phyloP scores from a whole-genome alignment of 2,888 invertebrate species.

The Steinernema carpocapsae region DNA sequence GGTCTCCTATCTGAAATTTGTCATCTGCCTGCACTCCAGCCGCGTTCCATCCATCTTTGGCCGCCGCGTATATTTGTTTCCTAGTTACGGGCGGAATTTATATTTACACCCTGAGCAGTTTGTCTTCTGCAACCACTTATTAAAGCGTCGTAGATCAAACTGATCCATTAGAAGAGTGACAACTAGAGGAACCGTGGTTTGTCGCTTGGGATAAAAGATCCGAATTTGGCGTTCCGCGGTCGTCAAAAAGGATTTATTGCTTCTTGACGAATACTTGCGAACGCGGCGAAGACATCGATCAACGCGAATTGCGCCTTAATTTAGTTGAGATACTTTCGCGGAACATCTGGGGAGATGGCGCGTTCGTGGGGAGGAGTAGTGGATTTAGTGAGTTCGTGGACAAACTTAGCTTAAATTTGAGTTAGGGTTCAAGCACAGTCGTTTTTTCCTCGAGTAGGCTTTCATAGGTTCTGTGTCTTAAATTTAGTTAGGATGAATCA shows the following conservation, averaged over 20 bases:
- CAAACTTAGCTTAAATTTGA: neutral
- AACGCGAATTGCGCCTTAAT: neutral
- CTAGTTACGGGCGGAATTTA: neutral
- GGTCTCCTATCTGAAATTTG: neutral
- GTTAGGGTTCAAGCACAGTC: too few relatives aligned
- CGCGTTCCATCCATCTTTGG: neutral
- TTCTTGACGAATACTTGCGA: neutral
- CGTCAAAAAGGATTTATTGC: conserved; percentile 1
- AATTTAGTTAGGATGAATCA: too few relatives aligned
- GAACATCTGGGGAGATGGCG: too few relatives aligned
- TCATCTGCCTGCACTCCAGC: neutral
- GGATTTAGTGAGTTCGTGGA: neutral
- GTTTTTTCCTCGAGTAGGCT: neutral
- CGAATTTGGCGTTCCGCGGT: neutral
- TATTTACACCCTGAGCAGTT: neutral
- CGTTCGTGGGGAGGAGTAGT: neutral
- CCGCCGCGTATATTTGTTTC: neutral
- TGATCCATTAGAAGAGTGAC: neutral
- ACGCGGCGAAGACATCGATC: neutral
- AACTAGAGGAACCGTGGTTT: neutral
- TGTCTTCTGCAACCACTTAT: neutral
- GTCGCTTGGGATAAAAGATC: neutral
- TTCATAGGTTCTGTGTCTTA: too few relatives aligned
- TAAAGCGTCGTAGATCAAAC: neutral
- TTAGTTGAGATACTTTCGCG: neutral